phyloP scores from a whole-genome alignment of 2,888 invertebrate species.

The Geotrupes spiniger region DNA sequence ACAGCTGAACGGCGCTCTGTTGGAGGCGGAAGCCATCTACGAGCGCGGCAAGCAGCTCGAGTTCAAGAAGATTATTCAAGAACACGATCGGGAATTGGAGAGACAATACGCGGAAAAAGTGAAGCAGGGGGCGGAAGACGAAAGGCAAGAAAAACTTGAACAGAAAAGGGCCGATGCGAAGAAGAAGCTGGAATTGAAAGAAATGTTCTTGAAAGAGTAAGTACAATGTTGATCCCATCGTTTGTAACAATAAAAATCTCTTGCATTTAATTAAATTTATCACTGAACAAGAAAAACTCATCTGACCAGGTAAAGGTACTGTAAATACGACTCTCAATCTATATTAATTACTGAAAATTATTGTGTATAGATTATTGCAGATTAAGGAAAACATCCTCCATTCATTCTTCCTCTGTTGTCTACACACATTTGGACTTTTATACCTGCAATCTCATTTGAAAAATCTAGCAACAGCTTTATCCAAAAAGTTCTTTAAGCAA shows the following conservation, averaged over 20 bases:
- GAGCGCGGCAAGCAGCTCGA: conserved; percentile 44
- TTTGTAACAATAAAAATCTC: too few relatives aligned
- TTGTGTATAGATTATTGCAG: too few relatives aligned
- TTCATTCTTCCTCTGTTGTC: too few relatives aligned
- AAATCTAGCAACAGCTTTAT: too few relatives aligned
- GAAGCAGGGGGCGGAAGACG: conserved; percentile 32
- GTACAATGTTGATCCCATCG: background rate
- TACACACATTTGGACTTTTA: too few relatives aligned
- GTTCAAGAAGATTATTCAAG: conserved; percentile 38
- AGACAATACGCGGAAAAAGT: conserved; percentile 34
- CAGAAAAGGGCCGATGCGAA: conserved; percentile 29
- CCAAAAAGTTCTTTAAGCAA: too few relatives aligned
- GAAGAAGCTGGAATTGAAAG: conserved; percentile 31
- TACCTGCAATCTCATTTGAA: too few relatives aligned
- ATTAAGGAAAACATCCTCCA: too few relatives aligned
- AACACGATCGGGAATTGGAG: conserved; percentile 37
- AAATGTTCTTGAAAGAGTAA: conserved; percentile 33
- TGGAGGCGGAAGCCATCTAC: conserved; percentile 39
- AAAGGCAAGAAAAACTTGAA: conserved; percentile 34
- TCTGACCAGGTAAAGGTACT: too few relatives aligned
- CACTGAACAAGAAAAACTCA: conserved; percentile 1
- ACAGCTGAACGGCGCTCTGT: conserved; percentile 39
- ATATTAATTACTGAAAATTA: too few relatives aligned
- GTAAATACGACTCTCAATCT: too few relatives aligned
- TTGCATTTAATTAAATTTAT: conserved; percentile 8